Conservation (phyloP, 2,888 invertebrate genomes). For the Sclerodermus sp. region DNA sequence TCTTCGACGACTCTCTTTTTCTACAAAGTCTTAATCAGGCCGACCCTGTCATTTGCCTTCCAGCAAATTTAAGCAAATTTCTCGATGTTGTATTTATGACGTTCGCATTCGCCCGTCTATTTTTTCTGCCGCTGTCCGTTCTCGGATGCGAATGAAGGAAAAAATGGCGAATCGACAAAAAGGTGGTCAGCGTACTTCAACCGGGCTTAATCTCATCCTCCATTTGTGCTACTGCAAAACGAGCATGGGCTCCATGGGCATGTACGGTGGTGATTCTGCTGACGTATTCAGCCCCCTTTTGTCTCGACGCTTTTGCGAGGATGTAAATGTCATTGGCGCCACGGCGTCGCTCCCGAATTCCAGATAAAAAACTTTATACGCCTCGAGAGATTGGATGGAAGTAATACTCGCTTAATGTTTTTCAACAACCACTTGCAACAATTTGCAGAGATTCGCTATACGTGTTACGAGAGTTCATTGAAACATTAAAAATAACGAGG, state of each 20-base stretch:
- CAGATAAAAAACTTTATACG: constrained; percentile 24
- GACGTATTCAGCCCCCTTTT: constrained; percentile 38
- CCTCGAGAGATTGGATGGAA: background rate
- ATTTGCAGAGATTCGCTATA: too few relatives aligned
- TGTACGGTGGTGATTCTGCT: constrained; percentile 39
- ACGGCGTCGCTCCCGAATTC: constrained; percentile 20
- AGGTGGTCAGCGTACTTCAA: constrained; percentile 17
- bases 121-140: too few relatives aligned
- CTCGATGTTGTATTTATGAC: too few relatives aligned
- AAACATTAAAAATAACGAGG: too few relatives aligned
- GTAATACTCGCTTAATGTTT: background rate
- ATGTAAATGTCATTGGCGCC: constrained; percentile 40
- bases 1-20: too few relatives aligned
- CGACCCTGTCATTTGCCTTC: too few relatives aligned
- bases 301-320: constrained; percentile 29
- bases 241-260: constrained; percentile 26
- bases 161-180: constrained; percentile 8
- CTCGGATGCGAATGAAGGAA: background rate
- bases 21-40: too few relatives aligned
- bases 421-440: too few relatives aligned
- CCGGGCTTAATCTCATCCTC: constrained; percentile 51
- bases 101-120: too few relatives aligned
- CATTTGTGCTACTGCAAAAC: constrained; percentile 52
- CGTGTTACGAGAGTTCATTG: too few relatives aligned
- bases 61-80: background rate